These are phyloP conservation scores for Colinus virginianus DNA, from an alignment of 2,113 vertebrate genomes.

Conservation along the genomic window DNA sequence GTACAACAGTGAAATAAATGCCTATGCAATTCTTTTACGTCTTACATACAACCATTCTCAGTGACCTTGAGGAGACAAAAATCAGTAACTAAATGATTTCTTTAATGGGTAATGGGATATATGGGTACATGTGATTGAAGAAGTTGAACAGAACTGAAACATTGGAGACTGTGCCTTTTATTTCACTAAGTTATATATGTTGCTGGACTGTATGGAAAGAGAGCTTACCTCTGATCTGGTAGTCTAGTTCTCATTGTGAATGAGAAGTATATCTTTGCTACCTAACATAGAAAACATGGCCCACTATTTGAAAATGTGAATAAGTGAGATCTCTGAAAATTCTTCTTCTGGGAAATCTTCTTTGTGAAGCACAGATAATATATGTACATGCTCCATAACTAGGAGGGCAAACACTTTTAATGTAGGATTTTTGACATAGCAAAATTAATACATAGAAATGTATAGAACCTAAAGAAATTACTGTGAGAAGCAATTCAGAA, in stretches of 20 bases:
- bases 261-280: neutral
- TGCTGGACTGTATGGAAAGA: neutral
- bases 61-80: neutral
- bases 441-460: neutral
- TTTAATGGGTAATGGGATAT: neutral
- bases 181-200: neutral
- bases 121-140: fast-evolving
- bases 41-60: neutral
- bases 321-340: neutral
- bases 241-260: neutral
- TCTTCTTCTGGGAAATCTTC: neutral
- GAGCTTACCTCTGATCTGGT: neutral
- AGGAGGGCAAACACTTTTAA: neutral
- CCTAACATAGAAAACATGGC: neutral
- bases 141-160: neutral
- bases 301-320: neutral
- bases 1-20: neutral
- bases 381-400: neutral
- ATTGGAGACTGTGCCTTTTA: neutral
- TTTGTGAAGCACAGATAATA: neutral
- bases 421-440: neutral
- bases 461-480: neutral
- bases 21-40: neutral
- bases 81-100: neutral
- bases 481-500: neutral